Evolutionary conservation across 1,140 invertebrate species (phyloP).

Genomic region (Chironomus striatipennis): DNA sequence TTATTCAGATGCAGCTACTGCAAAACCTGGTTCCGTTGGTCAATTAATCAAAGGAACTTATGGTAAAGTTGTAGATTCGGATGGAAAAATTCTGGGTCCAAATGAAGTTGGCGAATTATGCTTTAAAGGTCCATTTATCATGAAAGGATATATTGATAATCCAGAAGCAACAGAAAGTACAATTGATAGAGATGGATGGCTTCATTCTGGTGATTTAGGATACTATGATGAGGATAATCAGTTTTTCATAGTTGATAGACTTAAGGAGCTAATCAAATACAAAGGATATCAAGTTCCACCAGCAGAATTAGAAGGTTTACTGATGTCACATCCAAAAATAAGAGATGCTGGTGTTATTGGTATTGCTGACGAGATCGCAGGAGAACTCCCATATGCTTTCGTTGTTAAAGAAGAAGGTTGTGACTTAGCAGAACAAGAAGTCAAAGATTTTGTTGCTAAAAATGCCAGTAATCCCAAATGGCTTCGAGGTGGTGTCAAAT

Average conservation of each 20-base stretch:
- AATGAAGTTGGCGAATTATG: slow-evolving; percentile 51
- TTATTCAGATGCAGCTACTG: slow-evolving; percentile 38
- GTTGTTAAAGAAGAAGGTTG: slow-evolving; percentile 43
- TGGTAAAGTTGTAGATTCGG: slow-evolving; percentile 50
- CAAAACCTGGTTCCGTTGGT: slow-evolving; percentile 45
- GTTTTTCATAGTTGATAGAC: slow-evolving; percentile 65
- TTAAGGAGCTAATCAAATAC: slow-evolving; percentile 84
- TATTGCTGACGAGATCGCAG: slow-evolving; percentile 47
- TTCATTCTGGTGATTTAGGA: slow-evolving; percentile 70
- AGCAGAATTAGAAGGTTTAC: slow-evolving; percentile 60
- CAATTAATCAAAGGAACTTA: slow-evolving; percentile 45
- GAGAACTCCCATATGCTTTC: slow-evolving; percentile 54
- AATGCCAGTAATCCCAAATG: slow-evolving; percentile 44
- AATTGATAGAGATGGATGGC: slow-evolving; percentile 59
- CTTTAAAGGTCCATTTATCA: slow-evolving; percentile 48
- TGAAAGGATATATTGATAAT: slow-evolving; percentile 58
- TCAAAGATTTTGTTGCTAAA: slow-evolving; percentile 41
- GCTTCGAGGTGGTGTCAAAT: slow-evolving; percentile 42
- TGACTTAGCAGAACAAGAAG: slow-evolving; percentile 37
- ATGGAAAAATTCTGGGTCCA: slow-evolving; percentile 44
- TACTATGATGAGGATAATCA: slow-evolving; percentile 62
- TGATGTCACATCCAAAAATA: slow-evolving; percentile 52
- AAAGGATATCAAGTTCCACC: slow-evolving; percentile 76
- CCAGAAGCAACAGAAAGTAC: slow-evolving; percentile 50
- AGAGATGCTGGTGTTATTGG: slow-evolving; percentile 62